Evolutionary conservation across 2,888 invertebrate species (phyloP), one percentile per base, ranked within the genome.

Genomic region (Chloromyia formosa): DNA sequence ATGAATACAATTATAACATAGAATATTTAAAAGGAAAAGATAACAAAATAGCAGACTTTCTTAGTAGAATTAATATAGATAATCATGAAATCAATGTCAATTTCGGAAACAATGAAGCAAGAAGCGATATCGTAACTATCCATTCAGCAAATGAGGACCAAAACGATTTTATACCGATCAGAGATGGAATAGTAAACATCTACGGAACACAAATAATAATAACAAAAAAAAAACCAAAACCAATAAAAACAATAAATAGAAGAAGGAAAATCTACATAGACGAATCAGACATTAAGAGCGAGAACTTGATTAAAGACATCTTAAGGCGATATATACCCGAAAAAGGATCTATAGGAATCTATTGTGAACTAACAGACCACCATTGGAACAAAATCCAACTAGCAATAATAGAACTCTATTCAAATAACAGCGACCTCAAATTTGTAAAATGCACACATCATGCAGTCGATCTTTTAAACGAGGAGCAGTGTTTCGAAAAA

Each of bases 381-480:
- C n/a, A 23, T 0, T 62, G 35, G 27, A 62, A 62, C n/a, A 62
- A 62, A 27, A 40, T 62, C 14, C 62, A 62, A 27, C n/a, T 14
- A 18, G 5, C 12, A 27, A n/a, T 35, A 2, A 16, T 64, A 18
- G 14, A 18, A 58, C 5, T 35, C 18, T 58, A 71, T 40, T n/a
- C 73, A 22, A 74, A 71, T 23, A 76, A 76, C 61, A 71, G 4
- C 42, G n/a, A 71, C 0, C 27, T 75, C 3, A 74, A 45, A 74
- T 14, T 75, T n/a, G 35, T 75, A 35, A 74, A 64, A 23, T 68
- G 73, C 10, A 75, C 27, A 58, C 35, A 40, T 1, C 69, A 60
- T 49, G 40, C 40, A 56, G 42, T n/a, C 35, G 73, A 64, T 22
- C n/a, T 74, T 3, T 14, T 16, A 14, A 40, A 53, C 18, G 40